Base-by-base conservation (phyloP, 2,888 invertebrate genomes). In the Agrilus mali region DNA sequence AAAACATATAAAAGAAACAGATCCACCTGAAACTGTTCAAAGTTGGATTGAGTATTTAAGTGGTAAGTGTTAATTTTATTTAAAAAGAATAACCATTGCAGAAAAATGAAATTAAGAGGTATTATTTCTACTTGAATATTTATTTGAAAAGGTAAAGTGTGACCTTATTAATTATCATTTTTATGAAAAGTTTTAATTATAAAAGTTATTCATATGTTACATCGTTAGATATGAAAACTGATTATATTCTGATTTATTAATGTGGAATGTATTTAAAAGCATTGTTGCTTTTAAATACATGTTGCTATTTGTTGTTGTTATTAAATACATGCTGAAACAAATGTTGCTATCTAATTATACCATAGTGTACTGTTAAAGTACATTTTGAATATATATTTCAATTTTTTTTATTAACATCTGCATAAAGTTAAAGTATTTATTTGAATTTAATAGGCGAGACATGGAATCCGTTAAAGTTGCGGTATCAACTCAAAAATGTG, bases 11-110 rank as follows among this genome's bases (percentile, higher is more conserved):
- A 96, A 95, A 73, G 96, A 97, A 65, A 98, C 97, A 36, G 89
- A 94, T 61, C 95, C 96, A 36, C 86, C 93, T 45, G 97, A 98
- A 73, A 85, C 90, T 45, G 93, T 97, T 35, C 96, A 96, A 68
- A 92, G 89, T 70, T 98, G 98, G 98, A 94, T 98, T 68, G 98
- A 99, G 74, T 98, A 97, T 71, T 76, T 98, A 40, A 96, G 95
- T 72, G 97, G 60, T 60, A 54, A 43, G 50, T 50, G 36, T 36
- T 33, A 10, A 7, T n/a, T 31, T 32, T 7, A 13, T 40, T 27
- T 3, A 10, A 27, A 27, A 27, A 27, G 10, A 27, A n/a, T n/a
- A n/a, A 20, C 2, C 20, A 20, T 20, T 20, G 7, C 20, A 20
- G 7, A 20, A 20, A 5, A 5, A 20, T 20, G 7, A 20, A 17